A percentile compares a stretch with the other conserved stretches of the same genome.
Conservation (phyloP, 2,888 invertebrate species). For the Patella ulyssiponensis region DNA sequence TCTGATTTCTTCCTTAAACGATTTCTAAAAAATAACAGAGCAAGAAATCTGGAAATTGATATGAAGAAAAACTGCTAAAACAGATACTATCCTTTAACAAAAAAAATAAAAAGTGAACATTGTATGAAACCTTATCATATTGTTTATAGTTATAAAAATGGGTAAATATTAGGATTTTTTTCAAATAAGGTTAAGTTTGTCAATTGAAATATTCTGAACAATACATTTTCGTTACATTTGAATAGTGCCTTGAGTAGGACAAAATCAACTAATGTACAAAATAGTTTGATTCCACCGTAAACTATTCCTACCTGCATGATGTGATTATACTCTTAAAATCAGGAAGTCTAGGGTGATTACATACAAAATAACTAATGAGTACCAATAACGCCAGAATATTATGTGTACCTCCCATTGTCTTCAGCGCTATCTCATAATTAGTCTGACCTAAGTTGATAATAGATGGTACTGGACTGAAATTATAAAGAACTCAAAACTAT, state of each 20-base stretch:
- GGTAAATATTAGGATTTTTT: background rate
- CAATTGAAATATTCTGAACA: no score
- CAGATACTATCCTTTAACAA: background rate
- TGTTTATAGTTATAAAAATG: background rate
- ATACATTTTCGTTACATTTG: no score
- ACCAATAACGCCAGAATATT: conserved; percentile 67
- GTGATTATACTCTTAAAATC: conserved; percentile 45
- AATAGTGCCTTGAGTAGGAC: no score
- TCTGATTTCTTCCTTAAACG: conserved; percentile 45
- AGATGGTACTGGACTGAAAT: conserved; percentile 57
- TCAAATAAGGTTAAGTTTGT: background rate
- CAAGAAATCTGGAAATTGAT: background rate
- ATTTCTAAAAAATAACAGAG: conserved; percentile 12
- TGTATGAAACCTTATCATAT: background rate
- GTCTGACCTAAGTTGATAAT: conserved; percentile 50
- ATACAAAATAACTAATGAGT: conserved; percentile 69
- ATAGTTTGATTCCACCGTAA: no score
- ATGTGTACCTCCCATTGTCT: conserved; percentile 65
- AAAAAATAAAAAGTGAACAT: background rate
- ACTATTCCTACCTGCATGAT: conserved; percentile 51
- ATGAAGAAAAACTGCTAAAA: background rate
- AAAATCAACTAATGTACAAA: no score
- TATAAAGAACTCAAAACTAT: conserved; percentile 3
- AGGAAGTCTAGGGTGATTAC: conserved; percentile 70
- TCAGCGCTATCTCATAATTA: conserved; percentile 58